Conservation (phyloP, 2,888 invertebrate genomes). For the Volucella bombylans region DNA sequence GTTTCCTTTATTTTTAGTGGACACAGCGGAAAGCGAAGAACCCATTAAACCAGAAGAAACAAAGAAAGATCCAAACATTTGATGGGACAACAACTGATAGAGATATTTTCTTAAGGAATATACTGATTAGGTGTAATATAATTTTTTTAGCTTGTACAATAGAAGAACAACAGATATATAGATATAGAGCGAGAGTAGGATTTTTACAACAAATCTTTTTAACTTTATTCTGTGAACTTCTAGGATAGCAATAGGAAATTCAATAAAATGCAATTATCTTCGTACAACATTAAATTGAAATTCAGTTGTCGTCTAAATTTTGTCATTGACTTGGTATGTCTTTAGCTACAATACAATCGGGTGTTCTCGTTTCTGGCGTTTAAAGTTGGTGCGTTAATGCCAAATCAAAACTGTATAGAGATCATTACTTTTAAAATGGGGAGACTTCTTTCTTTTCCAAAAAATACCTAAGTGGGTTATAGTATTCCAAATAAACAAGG, state of each 20-base stretch:
- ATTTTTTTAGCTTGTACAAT: slow-evolving; percentile 52
- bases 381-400: too few relatives aligned
- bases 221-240: slow-evolving; percentile 56
- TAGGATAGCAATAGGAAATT: slow-evolving; percentile 20
- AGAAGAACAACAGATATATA: slow-evolving; percentile 15
- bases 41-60: slow-evolving; percentile 76
- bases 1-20: slow-evolving; percentile 83
- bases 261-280: slow-evolving; percentile 40
- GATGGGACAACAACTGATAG: slow-evolving; percentile 80
- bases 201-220: slow-evolving; percentile 30
- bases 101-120: slow-evolving; percentile 76
- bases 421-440: too few relatives aligned
- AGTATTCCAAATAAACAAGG: too few relatives aligned
- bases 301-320: not conserved
- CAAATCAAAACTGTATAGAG: too few relatives aligned
- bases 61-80: slow-evolving; percentile 81
- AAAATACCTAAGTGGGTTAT: too few relatives aligned
- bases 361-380: too few relatives aligned
- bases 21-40: slow-evolving; percentile 84
- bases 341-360: too few relatives aligned
- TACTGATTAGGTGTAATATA: slow-evolving; percentile 65
- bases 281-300: slow-evolving; percentile 29
- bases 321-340: too few relatives aligned
- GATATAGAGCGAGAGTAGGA: not conserved
- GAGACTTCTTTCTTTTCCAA: too few relatives aligned